Evolutionary conservation across 2,888 invertebrate species (phyloP), one percentile per base, ranked within the genome.

Genomic region (Merodon equestris): DNA sequence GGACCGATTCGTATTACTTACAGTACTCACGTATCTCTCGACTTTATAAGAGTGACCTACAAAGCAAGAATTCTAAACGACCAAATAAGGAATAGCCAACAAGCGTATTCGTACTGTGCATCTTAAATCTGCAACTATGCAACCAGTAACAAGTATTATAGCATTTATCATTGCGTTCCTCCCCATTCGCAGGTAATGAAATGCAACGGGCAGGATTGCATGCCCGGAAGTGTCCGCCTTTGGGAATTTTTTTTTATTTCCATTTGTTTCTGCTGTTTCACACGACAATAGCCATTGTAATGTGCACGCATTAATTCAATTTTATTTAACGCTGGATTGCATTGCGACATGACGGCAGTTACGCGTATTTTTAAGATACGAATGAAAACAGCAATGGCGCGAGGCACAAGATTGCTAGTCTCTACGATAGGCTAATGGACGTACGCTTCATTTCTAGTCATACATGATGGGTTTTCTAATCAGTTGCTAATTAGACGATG

Each of bases 261-360:
- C 36, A 61, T 70, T 61, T 71, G 42, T 71, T 51, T 63, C 38
- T 57, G 19, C 14, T 57, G 27, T 68, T 50, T 75, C 48, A 64
- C 63, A 64, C 64, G 58, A 70, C 75, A 63, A 40, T 63, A 47
- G 36, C 51, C 63, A 63, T 75, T 57, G 58, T 51, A 38, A 61
- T 61, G 53, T n/a, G 57, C 68, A 74, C 61, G 74, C 74, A 74
- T 75, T 40, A 53, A 48, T 68, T 75, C 63, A 57, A 70, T 75
- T 75, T 64, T 63, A 42, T 51, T 15, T 40, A 36, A 51, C 44
- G 10, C 18, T n/a, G 40, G 12, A 1, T 5, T 42, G 34, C 38
- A 19, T 50, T 60, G 54, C 60, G 1, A 60, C 42, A 50, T 34
- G 3, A 10, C 34, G 9, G n/a, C 18, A 40, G 51, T 42, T 56